Evolutionary conservation across 2,888 invertebrate species (phyloP).

Genomic region (Elegia similella): DNA sequence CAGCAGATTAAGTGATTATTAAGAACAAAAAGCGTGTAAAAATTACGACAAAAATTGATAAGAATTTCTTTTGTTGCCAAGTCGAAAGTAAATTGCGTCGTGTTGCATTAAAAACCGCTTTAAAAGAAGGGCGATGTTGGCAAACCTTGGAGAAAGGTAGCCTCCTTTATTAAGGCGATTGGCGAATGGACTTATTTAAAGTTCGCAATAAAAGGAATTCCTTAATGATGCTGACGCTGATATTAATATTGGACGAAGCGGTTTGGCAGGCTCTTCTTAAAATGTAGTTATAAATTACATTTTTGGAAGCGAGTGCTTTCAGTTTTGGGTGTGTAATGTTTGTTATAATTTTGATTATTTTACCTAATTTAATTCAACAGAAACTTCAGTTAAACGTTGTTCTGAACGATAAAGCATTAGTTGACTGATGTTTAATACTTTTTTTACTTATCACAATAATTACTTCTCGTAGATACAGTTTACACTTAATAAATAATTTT

Average conservation of each 20-base stretch:
- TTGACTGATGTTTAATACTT: too few relatives aligned
- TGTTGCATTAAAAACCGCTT: conserved; percentile 49
- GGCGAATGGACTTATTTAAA: conserved; percentile 74
- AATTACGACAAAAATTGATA: conserved; percentile 56
- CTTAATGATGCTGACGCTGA: conserved; percentile 76
- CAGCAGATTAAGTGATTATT: conserved; percentile 65
- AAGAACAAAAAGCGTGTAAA: conserved; percentile 51
- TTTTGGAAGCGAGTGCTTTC: conserved; percentile 49
- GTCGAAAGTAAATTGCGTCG: conserved; percentile 46
- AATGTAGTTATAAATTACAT: conserved; percentile 77
- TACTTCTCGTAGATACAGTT: too few relatives aligned
- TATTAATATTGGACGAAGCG: conserved; percentile 72
- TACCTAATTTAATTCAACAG: too few relatives aligned
- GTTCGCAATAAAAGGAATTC: conserved; percentile 78
- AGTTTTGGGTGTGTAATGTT: background rate
- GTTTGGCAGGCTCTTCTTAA: conserved; percentile 59
- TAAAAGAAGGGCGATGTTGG: conserved; percentile 69
- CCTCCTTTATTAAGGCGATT: conserved; percentile 67
- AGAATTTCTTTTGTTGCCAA: conserved; percentile 60
- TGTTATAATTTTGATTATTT: too few relatives aligned
- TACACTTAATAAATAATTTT: too few relatives aligned
- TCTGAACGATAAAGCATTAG: too few relatives aligned
- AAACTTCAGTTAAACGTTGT: too few relatives aligned
- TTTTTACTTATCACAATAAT: too few relatives aligned
- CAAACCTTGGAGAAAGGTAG: conserved; percentile 77